Evolutionary conservation across 2,113 vertebrate species (phyloP), one percentile per base, ranked within the genome.

Genomic region (Osmerus eperlanus): DNA sequence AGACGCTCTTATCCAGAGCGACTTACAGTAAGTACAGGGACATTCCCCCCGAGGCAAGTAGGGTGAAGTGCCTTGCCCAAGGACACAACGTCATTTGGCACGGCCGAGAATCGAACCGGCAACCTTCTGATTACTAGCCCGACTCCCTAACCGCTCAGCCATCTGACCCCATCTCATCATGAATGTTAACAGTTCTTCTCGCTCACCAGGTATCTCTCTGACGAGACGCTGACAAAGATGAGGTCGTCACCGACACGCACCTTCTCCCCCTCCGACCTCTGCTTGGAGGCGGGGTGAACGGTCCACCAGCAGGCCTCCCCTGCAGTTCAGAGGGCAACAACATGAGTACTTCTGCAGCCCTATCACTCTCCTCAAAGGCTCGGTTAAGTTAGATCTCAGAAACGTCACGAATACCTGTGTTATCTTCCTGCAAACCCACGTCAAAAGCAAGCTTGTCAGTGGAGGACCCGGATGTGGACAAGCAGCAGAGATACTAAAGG

Each of bases 171-270:
- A 23, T 2, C 23, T 23, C 21, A 21, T 21, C 21, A 21, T 21
- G 21, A 36, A 36, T 6, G 32, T 36, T 36, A 36, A 1, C 2
- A 5, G 32, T 36, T 36, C 5, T 9, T 14, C 12, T 51, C 3
- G 91, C 94, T 96, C 85, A 99, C 97, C 94, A 98, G 88, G 78
- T 97, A 99, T 85, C 97, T 91, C 81, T 99, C 96, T 21, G 96
- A 97, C 67, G 95, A 97, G 66, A 98, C 91, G 3, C 93, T 99
- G 81, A 98, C 93, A 72, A 99, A 89, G 78, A 99, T 99, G 75
- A 99, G 93, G 85, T 99, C 97, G 79, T 99, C 97, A 71, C 97
- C 95, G 58, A 96, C 95, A 2, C 94, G 93, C 0, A 98, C 96
- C 80, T 99, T 99, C 85, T 99, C 97, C 19, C 96, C 97, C 85